Percentiles rank a stretch among this genome's conserved stretches.
These are phyloP conservation scores for Nesogale talazaci DNA, from an alignment of 2,113 vertebrate genomes.

Conservation along the genomic window DNA sequence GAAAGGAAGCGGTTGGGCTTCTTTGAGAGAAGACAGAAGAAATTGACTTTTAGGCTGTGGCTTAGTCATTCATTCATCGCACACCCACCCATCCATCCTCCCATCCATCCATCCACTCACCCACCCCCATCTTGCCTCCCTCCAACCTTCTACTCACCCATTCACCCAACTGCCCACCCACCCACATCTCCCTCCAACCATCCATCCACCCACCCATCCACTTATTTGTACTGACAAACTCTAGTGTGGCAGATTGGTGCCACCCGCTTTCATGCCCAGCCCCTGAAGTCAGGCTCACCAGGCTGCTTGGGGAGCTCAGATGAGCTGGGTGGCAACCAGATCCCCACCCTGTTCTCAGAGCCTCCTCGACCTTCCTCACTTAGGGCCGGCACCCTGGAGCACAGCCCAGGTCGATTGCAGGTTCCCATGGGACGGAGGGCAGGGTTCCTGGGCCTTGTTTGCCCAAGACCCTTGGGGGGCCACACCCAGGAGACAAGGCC, in stretches of 20 bases:
- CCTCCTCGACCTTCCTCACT: slow-evolving; percentile 53
- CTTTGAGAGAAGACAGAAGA: background rate
- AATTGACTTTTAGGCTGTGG: background rate
- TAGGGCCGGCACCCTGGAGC: slow-evolving; percentile 35
- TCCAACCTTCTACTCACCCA: background rate
- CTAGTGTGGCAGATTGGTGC: background rate
- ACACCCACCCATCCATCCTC: no score
- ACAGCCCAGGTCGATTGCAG: slow-evolving; percentile 34
- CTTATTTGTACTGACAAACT: background rate
- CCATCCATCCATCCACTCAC: background rate
- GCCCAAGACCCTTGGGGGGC: slow-evolving; percentile 49
- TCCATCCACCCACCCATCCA: background rate
- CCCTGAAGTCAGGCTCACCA: background rate
- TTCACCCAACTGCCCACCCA: background rate
- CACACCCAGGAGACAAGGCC: background rate
- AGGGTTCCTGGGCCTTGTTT: slow-evolving; percentile 12
- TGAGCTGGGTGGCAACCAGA: slow-evolving; percentile 40
- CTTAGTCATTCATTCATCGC: background rate
- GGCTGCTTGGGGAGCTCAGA: background rate
- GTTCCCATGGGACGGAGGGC: slow-evolving; percentile 21
- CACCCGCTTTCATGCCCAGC: background rate
- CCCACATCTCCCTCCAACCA: background rate
- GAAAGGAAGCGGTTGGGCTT: background rate
- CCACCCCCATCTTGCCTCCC: no score
- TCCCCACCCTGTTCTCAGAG: slow-evolving; percentile 31